These are phyloP conservation scores for Saccopteryx bilineata DNA, from an alignment of 2,113 vertebrate genomes.

Conservation along the genomic window DNA sequence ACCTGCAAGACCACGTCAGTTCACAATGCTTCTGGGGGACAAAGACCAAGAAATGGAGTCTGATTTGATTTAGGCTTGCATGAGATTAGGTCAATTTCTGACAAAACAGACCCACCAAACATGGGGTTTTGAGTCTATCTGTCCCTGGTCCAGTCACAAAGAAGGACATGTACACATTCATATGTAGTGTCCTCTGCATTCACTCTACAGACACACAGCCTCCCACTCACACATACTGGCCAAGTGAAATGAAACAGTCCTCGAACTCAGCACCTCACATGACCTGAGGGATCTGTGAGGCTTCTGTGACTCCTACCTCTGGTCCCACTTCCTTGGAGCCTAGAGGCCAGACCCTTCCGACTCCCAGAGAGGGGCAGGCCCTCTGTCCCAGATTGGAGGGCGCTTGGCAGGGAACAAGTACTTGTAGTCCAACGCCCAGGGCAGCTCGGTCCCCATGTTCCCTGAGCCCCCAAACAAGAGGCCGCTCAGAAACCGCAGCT, in stretches of 20 bases:
- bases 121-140: not conserved
- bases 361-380: constrained; percentile 38
- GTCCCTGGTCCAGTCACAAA: not conserved
- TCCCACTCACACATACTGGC: not conserved
- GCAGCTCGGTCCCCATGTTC: constrained; percentile 62
- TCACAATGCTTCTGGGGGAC: not conserved
- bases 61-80: not conserved
- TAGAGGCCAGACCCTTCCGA: not conserved
- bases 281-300: not conserved
- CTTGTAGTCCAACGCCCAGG: not conserved
- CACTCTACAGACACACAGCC: too few relatives aligned
- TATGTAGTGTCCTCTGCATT: not conserved
- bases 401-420: constrained; percentile 76
- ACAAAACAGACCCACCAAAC: not conserved
- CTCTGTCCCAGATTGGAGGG: constrained; percentile 74
- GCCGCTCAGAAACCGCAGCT: constrained; percentile 72
- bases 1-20: not conserved
- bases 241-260: not conserved
- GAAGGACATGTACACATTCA: not conserved
- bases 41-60: not conserved
- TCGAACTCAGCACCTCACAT: not conserved
- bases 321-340: not conserved
- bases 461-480: constrained; percentile 74
- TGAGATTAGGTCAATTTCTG: not conserved
- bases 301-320: not conserved